Evolutionary conservation across 2,113 vertebrate species (phyloP).

Genomic region (Percopsis transmontana): DNA sequence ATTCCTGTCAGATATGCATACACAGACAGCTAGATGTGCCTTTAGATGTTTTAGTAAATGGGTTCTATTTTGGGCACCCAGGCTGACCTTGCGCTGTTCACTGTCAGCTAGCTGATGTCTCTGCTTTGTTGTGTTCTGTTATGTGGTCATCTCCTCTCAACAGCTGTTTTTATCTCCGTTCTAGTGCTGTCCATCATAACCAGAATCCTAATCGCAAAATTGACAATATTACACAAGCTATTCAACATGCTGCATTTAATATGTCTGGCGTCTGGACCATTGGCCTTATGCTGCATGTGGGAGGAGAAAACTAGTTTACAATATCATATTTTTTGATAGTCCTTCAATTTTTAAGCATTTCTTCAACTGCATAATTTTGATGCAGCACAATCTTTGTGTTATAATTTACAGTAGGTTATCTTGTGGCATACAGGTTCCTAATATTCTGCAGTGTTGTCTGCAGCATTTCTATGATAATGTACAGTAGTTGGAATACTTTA

Average conservation of each 20-base stretch:
- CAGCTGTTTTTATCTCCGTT: constrained; percentile 60
- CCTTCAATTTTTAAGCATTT: background rate
- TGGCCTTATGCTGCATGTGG: constrained; percentile 1
- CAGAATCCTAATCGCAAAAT: constrained; percentile 43
- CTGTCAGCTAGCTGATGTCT: constrained; percentile 60
- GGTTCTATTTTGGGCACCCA: constrained; percentile 63
- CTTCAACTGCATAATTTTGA: background rate
- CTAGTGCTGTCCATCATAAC: constrained; percentile 43
- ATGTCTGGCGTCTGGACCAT: constrained; percentile 9
- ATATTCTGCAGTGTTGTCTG: constrained; percentile 13
- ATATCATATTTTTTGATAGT: no score
- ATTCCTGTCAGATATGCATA: constrained; percentile 55
- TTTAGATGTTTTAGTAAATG: constrained; percentile 59
- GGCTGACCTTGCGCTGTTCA: constrained; percentile 63
- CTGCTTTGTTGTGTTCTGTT: constrained; percentile 48
- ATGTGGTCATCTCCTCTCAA: constrained; percentile 50
- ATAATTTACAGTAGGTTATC: background rate
- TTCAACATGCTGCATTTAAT: constrained; percentile 33
- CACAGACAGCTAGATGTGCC: constrained; percentile 38
- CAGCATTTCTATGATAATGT: constrained; percentile 34
- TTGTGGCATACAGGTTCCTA: background rate
- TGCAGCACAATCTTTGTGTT: background rate
- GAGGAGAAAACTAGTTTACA: background rate
- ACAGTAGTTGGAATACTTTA: constrained; percentile 17
- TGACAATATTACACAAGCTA: constrained; percentile 32